phyloP scores from a whole-genome alignment of 2,888 invertebrate genomes.

The Diadegma fenestrale region DNA sequence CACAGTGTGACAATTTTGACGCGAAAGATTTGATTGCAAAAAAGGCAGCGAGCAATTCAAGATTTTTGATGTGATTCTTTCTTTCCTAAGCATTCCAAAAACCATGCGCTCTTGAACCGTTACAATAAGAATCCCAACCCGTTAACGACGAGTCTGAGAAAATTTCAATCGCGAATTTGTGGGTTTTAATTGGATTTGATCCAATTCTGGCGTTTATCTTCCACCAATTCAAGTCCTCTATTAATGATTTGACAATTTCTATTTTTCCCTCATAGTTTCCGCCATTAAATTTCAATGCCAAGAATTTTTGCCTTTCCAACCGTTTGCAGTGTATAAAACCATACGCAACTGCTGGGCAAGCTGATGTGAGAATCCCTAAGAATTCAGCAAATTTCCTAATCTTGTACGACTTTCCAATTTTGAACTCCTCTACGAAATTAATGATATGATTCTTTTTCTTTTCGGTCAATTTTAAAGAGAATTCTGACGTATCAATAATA shows the following conservation, averaged over 20 bases:
- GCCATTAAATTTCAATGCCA: neutral
- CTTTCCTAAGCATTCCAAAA: too few relatives aligned
- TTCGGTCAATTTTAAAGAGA: neutral
- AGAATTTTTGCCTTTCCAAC: conserved; percentile 10
- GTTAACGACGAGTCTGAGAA: too few relatives aligned
- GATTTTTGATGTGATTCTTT: too few relatives aligned
- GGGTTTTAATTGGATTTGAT: neutral
- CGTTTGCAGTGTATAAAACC: neutral
- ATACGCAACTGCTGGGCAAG: conserved; percentile 16
- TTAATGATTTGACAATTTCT: neutral
- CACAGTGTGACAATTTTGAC: too few relatives aligned
- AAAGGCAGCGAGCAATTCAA: too few relatives aligned
- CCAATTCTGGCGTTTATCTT: neutral
- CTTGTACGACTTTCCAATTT: neutral
- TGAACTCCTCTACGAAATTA: neutral
- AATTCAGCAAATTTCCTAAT: conserved; percentile 26
- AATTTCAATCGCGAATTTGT: neutral
- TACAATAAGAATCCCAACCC: too few relatives aligned
- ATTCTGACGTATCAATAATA: neutral
- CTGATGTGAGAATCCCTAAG: conserved; percentile 2
- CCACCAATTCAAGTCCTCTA: too few relatives aligned
- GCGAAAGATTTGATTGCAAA: too few relatives aligned
- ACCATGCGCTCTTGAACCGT: too few relatives aligned
- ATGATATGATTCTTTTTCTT: conserved; percentile 10
- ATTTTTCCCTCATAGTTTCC: neutral